These are phyloP conservation scores for Troilus luridus DNA, from an alignment of 2,888 invertebrate species.

Conservation along the genomic window DNA sequence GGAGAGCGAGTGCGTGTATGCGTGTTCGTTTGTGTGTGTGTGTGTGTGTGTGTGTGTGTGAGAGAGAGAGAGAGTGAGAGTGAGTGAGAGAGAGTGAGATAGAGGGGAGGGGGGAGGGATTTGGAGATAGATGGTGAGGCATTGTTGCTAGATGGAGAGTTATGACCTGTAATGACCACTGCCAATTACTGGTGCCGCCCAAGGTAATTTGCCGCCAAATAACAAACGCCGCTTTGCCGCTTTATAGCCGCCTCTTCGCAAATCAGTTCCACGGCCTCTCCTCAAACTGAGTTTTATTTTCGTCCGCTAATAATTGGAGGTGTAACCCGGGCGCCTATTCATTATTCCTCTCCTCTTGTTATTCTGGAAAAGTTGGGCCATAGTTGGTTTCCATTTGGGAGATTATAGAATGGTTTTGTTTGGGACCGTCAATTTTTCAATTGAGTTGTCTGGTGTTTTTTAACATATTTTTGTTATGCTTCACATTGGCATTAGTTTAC, in stretches of 20 bases:
- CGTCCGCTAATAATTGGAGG: not conserved
- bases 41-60: not conserved
- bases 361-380: not conserved
- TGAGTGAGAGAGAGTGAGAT: not conserved
- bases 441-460: not conserved
- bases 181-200: conserved; percentile 22
- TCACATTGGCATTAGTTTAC: too few species aligned
- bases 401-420: not conserved
- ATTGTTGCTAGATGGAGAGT: conserved; percentile 44
- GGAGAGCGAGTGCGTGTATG: not conserved
- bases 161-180: conserved; percentile 45
- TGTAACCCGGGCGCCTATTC: not conserved
- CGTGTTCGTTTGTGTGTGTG: too few species aligned
- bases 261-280: not conserved
- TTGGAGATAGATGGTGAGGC: conserved; percentile 18
- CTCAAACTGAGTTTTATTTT: conserved; percentile 25
- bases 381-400: not conserved
- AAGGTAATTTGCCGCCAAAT: conserved; percentile 42
- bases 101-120: not conserved
- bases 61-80: not conserved
- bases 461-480: not conserved
- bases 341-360: not conserved
- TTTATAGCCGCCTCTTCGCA: not conserved
- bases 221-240: conserved; percentile 46
- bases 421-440: not conserved